A percentile compares a stretch with the other conserved stretches of the same genome.
These are phyloP conservation scores for Elgaria multicarinata DNA, from an alignment of 2,113 vertebrate species.

Conservation along the genomic window DNA sequence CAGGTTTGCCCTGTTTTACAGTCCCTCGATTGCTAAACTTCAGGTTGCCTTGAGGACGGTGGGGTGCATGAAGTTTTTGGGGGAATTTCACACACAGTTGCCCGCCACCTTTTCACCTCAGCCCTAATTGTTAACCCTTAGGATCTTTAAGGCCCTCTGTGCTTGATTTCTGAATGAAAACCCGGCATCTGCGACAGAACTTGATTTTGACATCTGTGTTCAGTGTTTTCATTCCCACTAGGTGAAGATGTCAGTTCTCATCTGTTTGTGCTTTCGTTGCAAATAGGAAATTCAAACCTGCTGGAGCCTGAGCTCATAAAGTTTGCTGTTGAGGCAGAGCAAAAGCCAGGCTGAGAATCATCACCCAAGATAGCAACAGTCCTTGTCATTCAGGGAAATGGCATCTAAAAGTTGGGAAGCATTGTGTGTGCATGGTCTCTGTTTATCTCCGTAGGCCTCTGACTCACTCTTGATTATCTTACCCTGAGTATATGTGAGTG, in stretches of 20 bases:
- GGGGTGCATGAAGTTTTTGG: background rate
- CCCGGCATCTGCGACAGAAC: constrained; percentile 36
- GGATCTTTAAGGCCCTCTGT: background rate
- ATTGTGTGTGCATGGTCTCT: background rate
- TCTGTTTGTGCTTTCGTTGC: constrained; percentile 55
- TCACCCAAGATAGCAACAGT: constrained; percentile 58
- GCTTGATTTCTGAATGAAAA: constrained; percentile 25
- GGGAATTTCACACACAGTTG: no score
- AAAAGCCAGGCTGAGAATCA: constrained; percentile 47
- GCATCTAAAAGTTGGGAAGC: constrained; percentile 52
- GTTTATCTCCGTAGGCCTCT: constrained; percentile 21
- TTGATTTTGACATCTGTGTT: constrained; percentile 51
- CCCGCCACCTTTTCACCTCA: background rate
- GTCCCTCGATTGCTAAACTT: background rate
- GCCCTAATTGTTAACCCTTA: background rate
- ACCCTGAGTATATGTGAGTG: constrained; percentile 44
- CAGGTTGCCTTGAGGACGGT: background rate
- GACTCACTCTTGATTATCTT: constrained; percentile 6
- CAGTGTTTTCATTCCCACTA: constrained; percentile 42
- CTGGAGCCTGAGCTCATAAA: constrained; percentile 52
- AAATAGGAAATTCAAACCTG: constrained; percentile 44
- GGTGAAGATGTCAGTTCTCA: constrained; percentile 39
- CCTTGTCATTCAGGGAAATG: constrained; percentile 57
- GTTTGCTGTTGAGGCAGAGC: background rate
- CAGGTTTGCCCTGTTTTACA: background rate